phyloP scores from a whole-genome alignment of 2,888 invertebrate species.

The Himalopsyche japonica region DNA sequence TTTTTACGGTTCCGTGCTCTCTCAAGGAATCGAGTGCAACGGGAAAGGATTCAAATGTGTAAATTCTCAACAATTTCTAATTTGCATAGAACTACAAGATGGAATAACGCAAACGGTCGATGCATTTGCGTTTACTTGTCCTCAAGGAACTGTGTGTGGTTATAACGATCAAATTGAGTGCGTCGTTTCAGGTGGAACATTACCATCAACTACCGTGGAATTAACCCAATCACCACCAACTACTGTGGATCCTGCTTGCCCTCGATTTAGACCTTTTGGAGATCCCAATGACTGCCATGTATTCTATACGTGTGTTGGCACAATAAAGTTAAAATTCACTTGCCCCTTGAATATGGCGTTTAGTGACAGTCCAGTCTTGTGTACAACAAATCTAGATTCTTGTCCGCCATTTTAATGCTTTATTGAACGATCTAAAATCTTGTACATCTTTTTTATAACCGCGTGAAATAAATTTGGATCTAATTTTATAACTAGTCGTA shows the following conservation, averaged over 20 bases:
- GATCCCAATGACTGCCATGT: neutral
- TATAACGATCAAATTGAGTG: neutral
- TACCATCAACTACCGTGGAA: neutral
- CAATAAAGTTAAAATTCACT: neutral
- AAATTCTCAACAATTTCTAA: neutral
- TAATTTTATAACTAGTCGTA: neutral
- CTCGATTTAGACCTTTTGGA: neutral
- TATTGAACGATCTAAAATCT: neutral
- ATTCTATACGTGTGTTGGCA: neutral
- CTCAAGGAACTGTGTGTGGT: neutral
- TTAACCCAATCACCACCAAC: neutral
- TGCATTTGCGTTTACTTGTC: neutral
- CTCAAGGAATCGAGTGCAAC: neutral
- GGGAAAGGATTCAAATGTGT: neutral
- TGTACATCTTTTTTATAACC: neutral
- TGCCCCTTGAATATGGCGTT: neutral
- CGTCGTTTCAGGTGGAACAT: neutral
- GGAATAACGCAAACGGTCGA: neutral
- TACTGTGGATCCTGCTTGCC: neutral
- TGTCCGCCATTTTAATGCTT: neutral
- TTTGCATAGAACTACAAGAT: neutral
- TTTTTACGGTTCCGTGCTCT: neutral
- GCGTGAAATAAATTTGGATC: neutral
- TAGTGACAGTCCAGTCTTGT: neutral
- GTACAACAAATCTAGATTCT: neutral